A percentile compares a stretch with the other conserved stretches of the same genome.
phyloP scores from a whole-genome alignment of 2,797 vertebrate species.

The Phalanger gymnotis region DNA sequence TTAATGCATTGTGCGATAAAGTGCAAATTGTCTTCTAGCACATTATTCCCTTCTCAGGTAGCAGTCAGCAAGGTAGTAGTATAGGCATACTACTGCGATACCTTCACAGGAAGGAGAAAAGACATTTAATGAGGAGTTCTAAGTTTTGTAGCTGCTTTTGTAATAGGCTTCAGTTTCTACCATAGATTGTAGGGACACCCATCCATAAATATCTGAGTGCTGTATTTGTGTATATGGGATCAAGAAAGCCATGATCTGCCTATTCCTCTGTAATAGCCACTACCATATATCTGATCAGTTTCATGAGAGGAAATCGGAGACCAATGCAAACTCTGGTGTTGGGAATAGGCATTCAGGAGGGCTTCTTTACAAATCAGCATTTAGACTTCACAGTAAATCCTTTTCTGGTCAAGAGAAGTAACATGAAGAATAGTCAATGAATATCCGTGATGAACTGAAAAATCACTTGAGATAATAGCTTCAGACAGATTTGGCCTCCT shows the following conservation, averaged over 20 bases:
- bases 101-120: background rate
- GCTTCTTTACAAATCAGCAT: conserved; percentile 2
- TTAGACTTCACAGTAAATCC: background rate
- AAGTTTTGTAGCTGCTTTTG: background rate
- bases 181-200: background rate
- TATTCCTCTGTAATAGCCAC: background rate
- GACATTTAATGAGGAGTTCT: background rate
- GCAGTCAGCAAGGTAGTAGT: background rate
- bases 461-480: background rate
- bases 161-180: background rate
- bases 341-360: background rate
- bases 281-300: background rate
- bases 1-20: background rate
- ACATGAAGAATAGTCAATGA: background rate
- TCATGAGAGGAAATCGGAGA: background rate
- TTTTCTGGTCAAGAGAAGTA: background rate
- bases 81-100: too few species aligned
- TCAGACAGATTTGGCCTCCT: background rate
- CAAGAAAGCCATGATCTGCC: background rate
- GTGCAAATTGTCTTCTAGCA: background rate
- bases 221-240: background rate
- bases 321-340: background rate
- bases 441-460: background rate
- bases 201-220: background rate
- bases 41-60: background rate